Percentiles rank a stretch among this genome's conserved stretches.
Conservation (phyloP, 1,140 invertebrate genomes). For the Brachionus rubens region DNA sequence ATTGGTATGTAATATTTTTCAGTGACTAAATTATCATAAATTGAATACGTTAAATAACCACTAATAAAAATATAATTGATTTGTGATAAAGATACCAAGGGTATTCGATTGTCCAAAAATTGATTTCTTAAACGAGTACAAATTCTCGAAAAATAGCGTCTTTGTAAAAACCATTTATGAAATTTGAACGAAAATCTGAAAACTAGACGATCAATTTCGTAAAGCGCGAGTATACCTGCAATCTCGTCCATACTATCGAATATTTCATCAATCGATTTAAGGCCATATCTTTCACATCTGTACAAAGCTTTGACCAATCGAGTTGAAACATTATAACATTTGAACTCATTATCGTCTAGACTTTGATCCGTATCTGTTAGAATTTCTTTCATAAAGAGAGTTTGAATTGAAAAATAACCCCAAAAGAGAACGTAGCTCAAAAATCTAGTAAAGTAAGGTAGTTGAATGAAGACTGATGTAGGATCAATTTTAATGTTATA, state of each 20-base stretch:
- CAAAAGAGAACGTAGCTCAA: constrained; percentile 33
- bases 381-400: constrained; percentile 30
- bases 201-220: background rate
- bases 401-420: constrained; percentile 44
- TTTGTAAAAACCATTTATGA: background rate
- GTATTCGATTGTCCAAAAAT: background rate
- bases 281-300: constrained; percentile 21
- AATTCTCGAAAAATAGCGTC: background rate
- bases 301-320: constrained; percentile 29
- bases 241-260: constrained; percentile 42
- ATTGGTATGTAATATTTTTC: constrained; percentile 39
- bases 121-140: background rate
- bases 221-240: background rate
- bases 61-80: constrained; percentile 24
- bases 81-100: constrained; percentile 16
- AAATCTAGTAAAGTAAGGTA: constrained; percentile 33
- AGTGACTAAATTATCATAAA: constrained; percentile 41
- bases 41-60: constrained; percentile 2
- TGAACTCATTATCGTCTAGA: background rate
- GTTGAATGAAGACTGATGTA: constrained; percentile 11
- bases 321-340: constrained; percentile 20
- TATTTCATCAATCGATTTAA: constrained; percentile 37
- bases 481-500: constrained; percentile 30
- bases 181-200: constrained; percentile 30
- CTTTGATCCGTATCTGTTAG: background rate